phyloP scores from a whole-genome alignment of 1,140 invertebrate species.

The Magallana angulata region DNA sequence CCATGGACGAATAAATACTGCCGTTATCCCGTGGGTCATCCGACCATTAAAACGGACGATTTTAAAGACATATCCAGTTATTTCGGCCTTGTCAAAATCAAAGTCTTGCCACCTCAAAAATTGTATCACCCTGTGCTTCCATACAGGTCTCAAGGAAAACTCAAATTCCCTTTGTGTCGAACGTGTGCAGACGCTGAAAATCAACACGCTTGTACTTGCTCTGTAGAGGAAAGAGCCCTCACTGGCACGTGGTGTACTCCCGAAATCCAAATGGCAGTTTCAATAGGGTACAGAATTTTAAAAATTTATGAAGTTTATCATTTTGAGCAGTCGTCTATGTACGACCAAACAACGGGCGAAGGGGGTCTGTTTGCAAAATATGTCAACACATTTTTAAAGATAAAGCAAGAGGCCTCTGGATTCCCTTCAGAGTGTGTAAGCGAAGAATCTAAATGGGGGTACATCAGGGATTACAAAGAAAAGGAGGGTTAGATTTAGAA shows the following conservation, averaged over 20 bases:
- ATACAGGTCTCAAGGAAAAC: conserved; percentile 52
- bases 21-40: conserved; percentile 53
- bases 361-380: conserved; percentile 57
- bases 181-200: too few relatives aligned
- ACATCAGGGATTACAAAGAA: conserved; percentile 34
- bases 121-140: conserved; percentile 54
- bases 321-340: conserved; percentile 50
- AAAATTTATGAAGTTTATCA: conserved; percentile 56
- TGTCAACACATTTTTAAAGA: conserved; percentile 61
- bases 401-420: conserved; percentile 62
- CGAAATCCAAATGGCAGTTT: conserved; percentile 41
- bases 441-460: conserved; percentile 40
- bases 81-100: conserved; percentile 54
- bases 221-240: too few relatives aligned
- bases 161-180: too few relatives aligned
- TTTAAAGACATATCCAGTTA: conserved; percentile 45
- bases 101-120: conserved; percentile 44
- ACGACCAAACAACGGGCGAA: conserved; percentile 22
- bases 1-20: conserved; percentile 52
- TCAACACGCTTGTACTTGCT: too few relatives aligned
- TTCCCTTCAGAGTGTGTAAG: conserved; percentile 50
- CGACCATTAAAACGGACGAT: conserved; percentile 47
- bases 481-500: conserved; percentile 37
- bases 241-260: too few relatives aligned
- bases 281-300: conserved; percentile 51